Percentiles rank a stretch among this genome's conserved stretches.
These are phyloP conservation scores for Drosophila pseudoobscura DNA, from an alignment of 1,140 invertebrate genomes.

Conservation along the genomic window DNA sequence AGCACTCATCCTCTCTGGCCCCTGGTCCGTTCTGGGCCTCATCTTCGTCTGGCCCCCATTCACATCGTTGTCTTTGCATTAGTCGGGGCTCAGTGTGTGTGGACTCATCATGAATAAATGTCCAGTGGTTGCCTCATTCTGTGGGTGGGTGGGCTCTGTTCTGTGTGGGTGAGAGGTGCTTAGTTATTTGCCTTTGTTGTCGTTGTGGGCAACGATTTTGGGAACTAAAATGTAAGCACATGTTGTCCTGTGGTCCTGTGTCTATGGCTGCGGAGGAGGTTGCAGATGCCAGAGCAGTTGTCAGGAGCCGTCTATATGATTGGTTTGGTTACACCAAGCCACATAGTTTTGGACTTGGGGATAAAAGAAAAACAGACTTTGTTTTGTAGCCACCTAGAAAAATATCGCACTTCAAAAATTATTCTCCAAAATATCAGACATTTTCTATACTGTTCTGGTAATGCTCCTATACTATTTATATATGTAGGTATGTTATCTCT, in stretches of 20 bases:
- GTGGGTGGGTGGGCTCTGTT: slow-evolving; percentile 12
- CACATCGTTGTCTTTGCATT: slow-evolving; percentile 63
- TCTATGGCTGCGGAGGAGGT: slow-evolving; percentile 3
- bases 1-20: too few species aligned
- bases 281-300: slow-evolving; percentile 12
- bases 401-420: too few species aligned
- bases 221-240: slow-evolving; percentile 69
- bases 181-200: slow-evolving; percentile 53
- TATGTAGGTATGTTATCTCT: too few species aligned
- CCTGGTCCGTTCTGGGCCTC: slow-evolving; percentile 28
- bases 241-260: slow-evolving; percentile 43
- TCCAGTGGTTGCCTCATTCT: slow-evolving; percentile 50
- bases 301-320: slow-evolving; percentile 7
- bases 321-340: not conserved
- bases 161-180: slow-evolving; percentile 20
- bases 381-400: not conserved
- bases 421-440: too few species aligned
- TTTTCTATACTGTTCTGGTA: too few species aligned
- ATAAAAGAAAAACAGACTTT: not conserved
- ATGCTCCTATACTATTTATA: too few species aligned
- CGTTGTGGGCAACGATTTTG: slow-evolving; percentile 51
- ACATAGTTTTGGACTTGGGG: not conserved
- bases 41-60: slow-evolving; percentile 43
- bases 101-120: slow-evolving; percentile 74
- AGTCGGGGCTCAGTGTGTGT: slow-evolving; percentile 47